Evolutionary conservation across 2,888 invertebrate genomes (phyloP).

Genomic region (Pheosia gnoma): DNA sequence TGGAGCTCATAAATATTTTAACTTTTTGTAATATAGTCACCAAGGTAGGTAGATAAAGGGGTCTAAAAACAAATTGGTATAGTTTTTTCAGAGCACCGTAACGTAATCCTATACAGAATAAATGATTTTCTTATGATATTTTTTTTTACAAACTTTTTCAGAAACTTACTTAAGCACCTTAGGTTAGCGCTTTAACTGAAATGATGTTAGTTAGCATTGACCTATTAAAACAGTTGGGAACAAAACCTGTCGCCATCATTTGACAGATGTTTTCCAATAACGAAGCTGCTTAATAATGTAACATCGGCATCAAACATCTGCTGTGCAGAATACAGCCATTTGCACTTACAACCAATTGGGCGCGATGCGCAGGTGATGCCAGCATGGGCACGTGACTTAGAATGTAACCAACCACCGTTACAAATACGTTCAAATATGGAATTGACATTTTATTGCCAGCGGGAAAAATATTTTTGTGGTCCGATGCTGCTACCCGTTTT

Average conservation of each 20-base stretch:
- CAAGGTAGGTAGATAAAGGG: too few relatives aligned
- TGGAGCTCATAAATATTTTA: too few relatives aligned
- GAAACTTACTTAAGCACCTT: too few relatives aligned
- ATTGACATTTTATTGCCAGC: conserved; percentile 9
- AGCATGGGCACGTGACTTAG: conserved; percentile 26
- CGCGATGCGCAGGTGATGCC: conserved; percentile 38
- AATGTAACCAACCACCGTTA: conserved; percentile 9
- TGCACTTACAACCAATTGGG: conserved; percentile 32
- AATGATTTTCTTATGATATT: too few relatives aligned
- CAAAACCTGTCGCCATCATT: conserved; percentile 28
- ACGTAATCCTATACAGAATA: too few relatives aligned
- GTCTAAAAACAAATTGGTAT: too few relatives aligned
- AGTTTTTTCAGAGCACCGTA: too few relatives aligned
- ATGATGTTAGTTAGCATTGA: too few relatives aligned
- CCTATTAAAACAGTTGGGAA: too few relatives aligned
- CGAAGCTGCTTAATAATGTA: conserved; percentile 9
- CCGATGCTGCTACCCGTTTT: not conserved
- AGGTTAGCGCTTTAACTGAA: too few relatives aligned
- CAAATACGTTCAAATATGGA: conserved; percentile 7
- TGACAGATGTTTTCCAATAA: conserved; percentile 34
- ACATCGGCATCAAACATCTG: conserved; percentile 41
- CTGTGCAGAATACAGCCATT: conserved; percentile 38
- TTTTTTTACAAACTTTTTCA: too few relatives aligned
- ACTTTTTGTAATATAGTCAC: too few relatives aligned
- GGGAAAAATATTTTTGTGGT: not conserved